Evolutionary conservation across 2,797 vertebrate species (phyloP), one percentile per base, ranked within the genome.

Genomic region (Eulemur coronatus): DNA sequence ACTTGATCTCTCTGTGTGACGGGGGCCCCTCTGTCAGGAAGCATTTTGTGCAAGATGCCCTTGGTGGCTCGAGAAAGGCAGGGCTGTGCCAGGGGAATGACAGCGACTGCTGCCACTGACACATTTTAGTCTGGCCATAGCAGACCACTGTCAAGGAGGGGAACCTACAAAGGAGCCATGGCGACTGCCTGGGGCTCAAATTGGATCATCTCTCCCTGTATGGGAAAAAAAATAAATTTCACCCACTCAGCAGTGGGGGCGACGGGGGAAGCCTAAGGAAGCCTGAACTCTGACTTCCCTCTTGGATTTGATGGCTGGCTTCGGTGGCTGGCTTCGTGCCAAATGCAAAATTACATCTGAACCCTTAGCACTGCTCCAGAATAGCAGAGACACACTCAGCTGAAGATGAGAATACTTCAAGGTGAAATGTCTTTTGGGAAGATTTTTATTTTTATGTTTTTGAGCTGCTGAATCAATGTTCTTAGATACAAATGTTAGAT

Each of bases 301-400:
- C 65, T 89, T 72, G 2, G 67, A 94, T 97, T 92, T 93, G 96
- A 92, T 12, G n/a, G 73, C 92, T 98, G 2, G 65, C 94, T 97
- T 92, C 92, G 96, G 91, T 18, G 33, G 76, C 92, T 98, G 98
- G 97, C 98, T 95, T 94, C 0, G 0, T 59, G 98, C 98, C 98
- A 97, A 90, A 91, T 95, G 97, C 89, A 98, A 97, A 98, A 98
- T 98, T 97, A 96, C 75, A 91, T 95, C 78, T 89, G 95, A 98
- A 97, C 97, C 97, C 97, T 97, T 84, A 96, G 65, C 89, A 43
- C 48, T 0, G 0, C 48, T 84, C 7, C 57, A 80, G 81, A 80
- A 72, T 30, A 97, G 80, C 92, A 96, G 75, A 95, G 80, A 69
- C 79, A 91, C 89, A 76, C 78, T 94, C 63, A 70, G 76, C 33